phyloP scores from a whole-genome alignment of 1,140 invertebrate genomes.

The Apocrypta bakeri region DNA sequence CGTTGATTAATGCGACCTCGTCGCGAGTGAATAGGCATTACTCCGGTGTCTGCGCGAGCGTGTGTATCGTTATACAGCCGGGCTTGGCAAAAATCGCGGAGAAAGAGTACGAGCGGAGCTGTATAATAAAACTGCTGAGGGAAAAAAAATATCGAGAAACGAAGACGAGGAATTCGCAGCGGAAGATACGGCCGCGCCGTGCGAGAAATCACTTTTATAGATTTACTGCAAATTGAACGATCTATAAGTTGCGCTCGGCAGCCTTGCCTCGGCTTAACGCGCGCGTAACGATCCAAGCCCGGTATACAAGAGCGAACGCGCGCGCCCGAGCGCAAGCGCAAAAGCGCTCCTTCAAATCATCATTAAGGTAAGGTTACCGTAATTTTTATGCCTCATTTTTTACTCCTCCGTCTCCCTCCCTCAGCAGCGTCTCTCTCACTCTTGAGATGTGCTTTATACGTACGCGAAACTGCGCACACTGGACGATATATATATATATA shows the following conservation, averaged over 20 bases:
- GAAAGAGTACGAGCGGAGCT: not conserved
- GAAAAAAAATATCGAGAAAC: not conserved
- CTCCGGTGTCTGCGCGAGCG: too few relatives aligned
- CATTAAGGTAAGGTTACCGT: slow-evolving; percentile 41
- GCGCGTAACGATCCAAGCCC: slow-evolving; percentile 63
- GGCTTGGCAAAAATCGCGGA: not conserved
- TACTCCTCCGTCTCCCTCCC: too few relatives aligned
- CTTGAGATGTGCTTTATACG: too few relatives aligned
- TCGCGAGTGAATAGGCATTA: too few relatives aligned
- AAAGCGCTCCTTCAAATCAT: slow-evolving; percentile 58
- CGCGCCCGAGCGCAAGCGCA: too few relatives aligned
- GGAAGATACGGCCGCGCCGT: slow-evolving; percentile 44
- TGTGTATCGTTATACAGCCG: too few relatives aligned
- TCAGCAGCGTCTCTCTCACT: too few relatives aligned
- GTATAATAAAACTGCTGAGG: not conserved
- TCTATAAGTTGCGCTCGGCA: slow-evolving; percentile 64
- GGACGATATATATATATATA: too few relatives aligned
- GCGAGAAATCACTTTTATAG: slow-evolving; percentile 62
- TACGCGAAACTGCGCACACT: too few relatives aligned
- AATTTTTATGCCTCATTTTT: slow-evolving; percentile 60
- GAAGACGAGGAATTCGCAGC: slow-evolving; percentile 38
- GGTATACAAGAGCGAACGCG: too few relatives aligned
- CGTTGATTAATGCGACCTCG: not conserved
- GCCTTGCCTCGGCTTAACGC: slow-evolving; percentile 52
- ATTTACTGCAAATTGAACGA: slow-evolving; percentile 72